These are phyloP conservation scores for Semnopithecus entellus DNA, from an alignment of 2,113 vertebrate genomes.

Conservation along the genomic window DNA sequence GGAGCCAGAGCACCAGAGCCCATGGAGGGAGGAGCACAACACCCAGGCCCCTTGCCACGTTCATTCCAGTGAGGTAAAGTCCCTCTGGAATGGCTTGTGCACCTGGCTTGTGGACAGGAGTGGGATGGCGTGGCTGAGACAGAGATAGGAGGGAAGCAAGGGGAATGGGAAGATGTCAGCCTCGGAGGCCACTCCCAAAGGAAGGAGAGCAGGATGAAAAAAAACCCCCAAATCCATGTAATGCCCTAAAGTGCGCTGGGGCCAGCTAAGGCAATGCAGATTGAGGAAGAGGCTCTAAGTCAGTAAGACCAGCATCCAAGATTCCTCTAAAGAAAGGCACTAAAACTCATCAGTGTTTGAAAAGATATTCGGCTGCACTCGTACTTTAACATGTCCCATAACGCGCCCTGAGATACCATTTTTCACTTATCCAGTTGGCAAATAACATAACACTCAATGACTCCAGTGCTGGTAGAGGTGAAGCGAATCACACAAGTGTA, in stretches of 20 bases:
- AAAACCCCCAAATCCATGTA: neutral
- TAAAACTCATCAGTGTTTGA: neutral
- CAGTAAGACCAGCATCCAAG: neutral
- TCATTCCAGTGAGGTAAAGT: neutral
- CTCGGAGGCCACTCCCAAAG: neutral
- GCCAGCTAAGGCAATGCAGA: rapidly evolving
- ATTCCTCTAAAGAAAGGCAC: neutral
- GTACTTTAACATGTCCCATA: neutral
- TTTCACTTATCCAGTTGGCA: neutral
- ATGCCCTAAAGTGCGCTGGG: rapidly evolving
- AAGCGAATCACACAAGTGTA: neutral
- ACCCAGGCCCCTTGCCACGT: neutral
- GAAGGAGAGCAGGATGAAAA: neutral
- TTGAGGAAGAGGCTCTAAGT: neutral
- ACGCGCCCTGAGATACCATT: neutral
- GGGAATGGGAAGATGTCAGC: neutral
- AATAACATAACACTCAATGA: neutral
- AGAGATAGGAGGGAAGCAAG: neutral
- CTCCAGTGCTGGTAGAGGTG: neutral
- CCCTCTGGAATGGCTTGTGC: neutral
- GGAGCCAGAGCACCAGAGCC: neutral
- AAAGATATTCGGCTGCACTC: neutral
- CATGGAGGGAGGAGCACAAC: neutral
- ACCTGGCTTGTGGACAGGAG: neutral
- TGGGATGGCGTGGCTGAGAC: neutral